A percentile compares a stretch with the other conserved stretches of the same genome.
Evolutionary conservation across 2,888 invertebrate genomes (phyloP).

Genomic region (Bombylius discolor): DNA sequence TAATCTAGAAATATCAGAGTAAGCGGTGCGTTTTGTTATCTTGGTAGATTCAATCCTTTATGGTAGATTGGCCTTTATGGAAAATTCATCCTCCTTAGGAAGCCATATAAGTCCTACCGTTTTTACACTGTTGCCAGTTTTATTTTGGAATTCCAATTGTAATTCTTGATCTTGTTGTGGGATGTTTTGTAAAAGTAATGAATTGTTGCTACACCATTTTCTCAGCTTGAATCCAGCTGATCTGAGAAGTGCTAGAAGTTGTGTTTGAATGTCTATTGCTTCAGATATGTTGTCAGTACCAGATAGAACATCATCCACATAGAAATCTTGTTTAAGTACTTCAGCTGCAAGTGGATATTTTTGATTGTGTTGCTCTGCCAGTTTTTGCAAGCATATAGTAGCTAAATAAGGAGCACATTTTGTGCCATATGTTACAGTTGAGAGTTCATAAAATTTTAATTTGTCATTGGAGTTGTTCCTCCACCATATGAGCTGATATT

Average conservation of each 20-base stretch:
- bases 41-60: too few species aligned
- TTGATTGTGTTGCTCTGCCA: conserved; percentile 38
- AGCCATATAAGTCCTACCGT: too few species aligned
- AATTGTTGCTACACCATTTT: not conserved
- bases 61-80: too few species aligned
- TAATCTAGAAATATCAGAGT: too few species aligned
- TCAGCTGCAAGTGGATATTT: conserved; percentile 38
- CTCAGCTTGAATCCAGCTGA: not conserved
- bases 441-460: conserved; percentile 19
- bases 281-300: conserved; percentile 35
- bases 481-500: conserved; percentile 34
- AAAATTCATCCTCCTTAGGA: too few species aligned
- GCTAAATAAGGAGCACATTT: conserved; percentile 30
- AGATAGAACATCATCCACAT: conserved; percentile 35
- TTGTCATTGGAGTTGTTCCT: conserved; percentile 29
- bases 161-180: too few species aligned
- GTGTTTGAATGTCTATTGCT: conserved; percentile 5
- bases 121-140: too few species aligned
- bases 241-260: not conserved
- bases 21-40: too few species aligned
- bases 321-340: conserved; percentile 37
- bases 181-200: not conserved
- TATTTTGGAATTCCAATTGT: too few species aligned
- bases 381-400: conserved; percentile 27
- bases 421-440: conserved; percentile 11